These are phyloP conservation scores for Dolichotis patagonum DNA, from an alignment of 2,113 vertebrate species.

Conservation along the genomic window DNA sequence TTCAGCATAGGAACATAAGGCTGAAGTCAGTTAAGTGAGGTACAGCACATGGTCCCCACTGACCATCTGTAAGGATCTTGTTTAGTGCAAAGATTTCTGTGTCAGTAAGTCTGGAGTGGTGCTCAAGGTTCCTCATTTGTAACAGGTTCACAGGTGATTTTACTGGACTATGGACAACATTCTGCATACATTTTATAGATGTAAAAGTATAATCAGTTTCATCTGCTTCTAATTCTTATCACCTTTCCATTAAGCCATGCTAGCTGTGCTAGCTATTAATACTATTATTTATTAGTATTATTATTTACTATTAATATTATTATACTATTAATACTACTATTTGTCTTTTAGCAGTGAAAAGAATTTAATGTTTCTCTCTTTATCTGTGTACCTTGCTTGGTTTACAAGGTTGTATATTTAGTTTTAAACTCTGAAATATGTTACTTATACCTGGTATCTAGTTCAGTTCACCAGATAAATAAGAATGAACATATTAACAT, in stretches of 20 bases:
- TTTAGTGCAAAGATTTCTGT: background rate
- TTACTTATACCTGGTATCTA: background rate
- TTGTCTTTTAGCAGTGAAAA: background rate
- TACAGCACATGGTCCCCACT: background rate
- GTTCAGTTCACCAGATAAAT: background rate
- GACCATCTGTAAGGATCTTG: fast-evolving
- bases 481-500: background rate
- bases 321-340: too few relatives aligned
- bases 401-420: background rate
- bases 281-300: too few relatives aligned
- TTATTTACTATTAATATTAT: too few relatives aligned
- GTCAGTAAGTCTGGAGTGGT: background rate
- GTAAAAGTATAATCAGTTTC: background rate
- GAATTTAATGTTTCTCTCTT: background rate
- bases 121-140: background rate
- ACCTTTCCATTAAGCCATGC: background rate
- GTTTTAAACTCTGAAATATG: background rate
- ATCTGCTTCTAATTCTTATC: background rate
- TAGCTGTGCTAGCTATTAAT: background rate
- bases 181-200: background rate
- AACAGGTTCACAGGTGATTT: background rate
- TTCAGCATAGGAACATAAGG: background rate
- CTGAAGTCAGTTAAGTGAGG: background rate
- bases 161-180: too few relatives aligned
- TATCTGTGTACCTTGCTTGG: background rate